Evolutionary conservation across 1,140 invertebrate species (phyloP).

Genomic region (Drosophila sechellia): DNA sequence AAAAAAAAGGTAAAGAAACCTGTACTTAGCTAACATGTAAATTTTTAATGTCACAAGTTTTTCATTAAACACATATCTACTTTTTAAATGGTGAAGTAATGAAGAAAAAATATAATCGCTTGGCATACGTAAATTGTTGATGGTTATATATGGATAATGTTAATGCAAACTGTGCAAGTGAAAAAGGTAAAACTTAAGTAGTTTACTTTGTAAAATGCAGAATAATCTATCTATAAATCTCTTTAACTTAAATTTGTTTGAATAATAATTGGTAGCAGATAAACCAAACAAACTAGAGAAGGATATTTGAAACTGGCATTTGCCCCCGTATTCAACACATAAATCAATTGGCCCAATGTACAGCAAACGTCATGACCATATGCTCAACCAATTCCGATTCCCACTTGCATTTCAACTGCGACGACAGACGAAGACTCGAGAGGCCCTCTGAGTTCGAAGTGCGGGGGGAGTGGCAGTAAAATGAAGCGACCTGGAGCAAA

Average conservation of each 20-base stretch:
- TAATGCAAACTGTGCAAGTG: conserved; percentile 31
- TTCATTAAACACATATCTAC: conserved; percentile 54
- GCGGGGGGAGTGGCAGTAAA: conserved; percentile 19
- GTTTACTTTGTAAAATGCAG: background rate
- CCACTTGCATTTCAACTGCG: conserved; percentile 35
- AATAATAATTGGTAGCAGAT: background rate
- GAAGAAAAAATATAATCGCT: conserved; percentile 27
- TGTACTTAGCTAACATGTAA: conserved; percentile 59
- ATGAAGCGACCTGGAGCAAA: conserved; percentile 43
- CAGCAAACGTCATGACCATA: conserved; percentile 72
- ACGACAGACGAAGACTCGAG: conserved; percentile 37
- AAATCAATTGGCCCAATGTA: conserved; percentile 68
- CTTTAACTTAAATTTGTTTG: background rate
- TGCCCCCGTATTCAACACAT: conserved; percentile 30
- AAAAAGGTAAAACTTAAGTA: conserved; percentile 2
- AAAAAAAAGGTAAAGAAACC: conserved; percentile 40
- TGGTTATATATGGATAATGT: conserved; percentile 15
- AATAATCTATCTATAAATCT: background rate
- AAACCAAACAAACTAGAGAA: background rate
- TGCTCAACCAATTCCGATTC: conserved; percentile 39
- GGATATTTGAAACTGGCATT: background rate
- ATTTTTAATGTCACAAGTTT: conserved; percentile 81
- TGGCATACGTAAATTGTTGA: conserved; percentile 22
- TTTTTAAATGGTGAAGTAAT: conserved; percentile 23
- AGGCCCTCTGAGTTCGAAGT: conserved; percentile 6